A percentile compares a stretch with the other conserved stretches of the same genome.
Conservation (phyloP, 2,113 vertebrate genomes). For the Crypturellus undulatus region DNA sequence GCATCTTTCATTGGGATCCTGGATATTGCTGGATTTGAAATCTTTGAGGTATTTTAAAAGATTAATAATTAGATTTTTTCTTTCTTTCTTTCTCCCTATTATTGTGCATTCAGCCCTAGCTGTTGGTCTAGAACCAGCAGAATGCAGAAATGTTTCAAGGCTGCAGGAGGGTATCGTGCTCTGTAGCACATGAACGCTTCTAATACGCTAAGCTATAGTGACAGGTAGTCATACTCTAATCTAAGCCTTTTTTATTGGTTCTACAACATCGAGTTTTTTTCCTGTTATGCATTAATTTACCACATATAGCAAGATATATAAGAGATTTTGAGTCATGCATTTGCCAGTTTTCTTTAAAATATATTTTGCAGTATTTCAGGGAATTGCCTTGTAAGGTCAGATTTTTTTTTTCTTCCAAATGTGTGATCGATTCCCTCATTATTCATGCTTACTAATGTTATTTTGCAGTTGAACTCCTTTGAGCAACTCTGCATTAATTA, state of each 20-base stretch:
- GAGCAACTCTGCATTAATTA: constrained; percentile 99
- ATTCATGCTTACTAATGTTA: neutral
- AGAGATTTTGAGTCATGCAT: neutral
- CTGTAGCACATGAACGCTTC: neutral
- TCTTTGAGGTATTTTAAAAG: constrained; percentile 88
- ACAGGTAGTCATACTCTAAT: neutral
- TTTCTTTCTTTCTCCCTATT: neutral
- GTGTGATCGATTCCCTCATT: neutral
- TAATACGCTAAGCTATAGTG: neutral
- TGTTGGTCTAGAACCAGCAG: neutral
- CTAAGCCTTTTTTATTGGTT: neutral
- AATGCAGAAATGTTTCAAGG: rapidly evolving
- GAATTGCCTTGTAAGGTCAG: neutral
- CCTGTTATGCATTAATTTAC: rapidly evolving
- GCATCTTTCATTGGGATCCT: constrained; percentile 98
- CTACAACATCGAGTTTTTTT: neutral
- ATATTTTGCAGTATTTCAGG: neutral
- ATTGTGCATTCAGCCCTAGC: rapidly evolving
- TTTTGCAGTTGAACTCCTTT: constrained; percentile 93
- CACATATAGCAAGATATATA: neutral
- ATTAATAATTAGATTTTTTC: neutral
- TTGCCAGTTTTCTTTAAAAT: rapidly evolving
- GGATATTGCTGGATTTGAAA: constrained; percentile 98
- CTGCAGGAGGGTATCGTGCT: neutral
- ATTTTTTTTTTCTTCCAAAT: neutral